Evolutionary conservation across 2,888 invertebrate genomes (phyloP).

Genomic region (Synanthedon formicaeformis): DNA sequence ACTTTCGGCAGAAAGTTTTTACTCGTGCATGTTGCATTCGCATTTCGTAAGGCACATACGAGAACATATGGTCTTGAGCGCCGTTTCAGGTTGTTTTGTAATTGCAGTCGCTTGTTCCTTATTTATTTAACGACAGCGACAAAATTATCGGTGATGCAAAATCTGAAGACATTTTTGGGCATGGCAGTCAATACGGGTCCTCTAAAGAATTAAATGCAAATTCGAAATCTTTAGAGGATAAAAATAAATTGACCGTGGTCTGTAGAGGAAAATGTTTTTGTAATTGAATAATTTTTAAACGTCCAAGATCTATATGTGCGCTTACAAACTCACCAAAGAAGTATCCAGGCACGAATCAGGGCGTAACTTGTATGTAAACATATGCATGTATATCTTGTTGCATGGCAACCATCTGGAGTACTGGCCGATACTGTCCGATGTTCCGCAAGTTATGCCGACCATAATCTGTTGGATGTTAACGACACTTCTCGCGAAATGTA

Average conservation of each 20-base stretch:
- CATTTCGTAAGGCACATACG: conserved; percentile 31
- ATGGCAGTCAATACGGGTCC: conserved; percentile 9
- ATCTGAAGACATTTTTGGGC: conserved; percentile 15
- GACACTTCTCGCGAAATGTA: conserved; percentile 55
- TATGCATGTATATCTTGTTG: conserved; percentile 3
- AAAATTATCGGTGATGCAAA: conserved; percentile 19
- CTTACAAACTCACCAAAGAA: conserved; percentile 1
- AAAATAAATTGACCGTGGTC: background rate
- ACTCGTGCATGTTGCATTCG: conserved; percentile 26
- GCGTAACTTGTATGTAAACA: background rate
- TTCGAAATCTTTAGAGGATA: background rate
- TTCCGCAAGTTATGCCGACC: conserved; percentile 33
- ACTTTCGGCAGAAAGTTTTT: conserved; percentile 60
- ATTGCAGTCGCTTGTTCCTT: conserved; percentile 25
- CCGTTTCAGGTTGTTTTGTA: conserved; percentile 18
- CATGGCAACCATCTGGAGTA: conserved; percentile 14
- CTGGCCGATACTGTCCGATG: conserved; percentile 20
- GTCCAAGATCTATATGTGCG: too few relatives aligned
- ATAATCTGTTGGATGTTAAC: conserved; percentile 39
- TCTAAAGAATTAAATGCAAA: background rate
- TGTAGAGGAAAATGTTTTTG: too few relatives aligned
- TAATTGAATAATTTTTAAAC: too few relatives aligned
- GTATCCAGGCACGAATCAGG: conserved; percentile 2
- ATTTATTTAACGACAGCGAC: conserved; percentile 19
- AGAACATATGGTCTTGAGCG: conserved; percentile 4